Conservation (phyloP, 2,113 vertebrate genomes). For the Tupaia chinensis region DNA sequence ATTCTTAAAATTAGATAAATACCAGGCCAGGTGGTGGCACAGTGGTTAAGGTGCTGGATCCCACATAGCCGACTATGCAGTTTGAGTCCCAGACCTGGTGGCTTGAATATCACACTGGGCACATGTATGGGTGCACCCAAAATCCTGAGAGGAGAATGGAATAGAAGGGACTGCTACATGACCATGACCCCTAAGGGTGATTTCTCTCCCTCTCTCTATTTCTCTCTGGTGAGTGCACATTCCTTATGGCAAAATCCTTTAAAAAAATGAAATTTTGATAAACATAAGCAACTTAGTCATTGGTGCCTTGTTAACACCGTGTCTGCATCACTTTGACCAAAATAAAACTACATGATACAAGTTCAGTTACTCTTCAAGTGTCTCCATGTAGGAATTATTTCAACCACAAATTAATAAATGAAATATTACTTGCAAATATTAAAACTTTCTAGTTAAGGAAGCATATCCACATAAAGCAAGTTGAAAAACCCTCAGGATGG, state of each 20-base stretch:
- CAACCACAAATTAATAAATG: background rate
- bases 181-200: too few relatives aligned
- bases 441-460: background rate
- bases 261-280: background rate
- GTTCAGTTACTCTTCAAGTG: background rate
- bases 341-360: background rate
- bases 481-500: background rate
- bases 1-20: constrained; percentile 40
- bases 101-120: too few relatives aligned
- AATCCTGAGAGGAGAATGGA: too few relatives aligned
- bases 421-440: background rate
- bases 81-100: too few relatives aligned
- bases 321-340: background rate
- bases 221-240: too few relatives aligned
- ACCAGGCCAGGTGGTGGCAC: background rate
- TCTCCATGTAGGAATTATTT: constrained; percentile 1
- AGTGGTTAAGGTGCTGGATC: too few relatives aligned
- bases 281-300: background rate
- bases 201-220: too few relatives aligned
- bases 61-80: too few relatives aligned
- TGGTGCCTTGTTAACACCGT: background rate
- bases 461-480: background rate
- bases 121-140: too few relatives aligned
- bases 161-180: too few relatives aligned
- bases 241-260: too few relatives aligned